Evolutionary conservation across 1,140 invertebrate species (phyloP).

Genomic region (Hyles euphorbiae): DNA sequence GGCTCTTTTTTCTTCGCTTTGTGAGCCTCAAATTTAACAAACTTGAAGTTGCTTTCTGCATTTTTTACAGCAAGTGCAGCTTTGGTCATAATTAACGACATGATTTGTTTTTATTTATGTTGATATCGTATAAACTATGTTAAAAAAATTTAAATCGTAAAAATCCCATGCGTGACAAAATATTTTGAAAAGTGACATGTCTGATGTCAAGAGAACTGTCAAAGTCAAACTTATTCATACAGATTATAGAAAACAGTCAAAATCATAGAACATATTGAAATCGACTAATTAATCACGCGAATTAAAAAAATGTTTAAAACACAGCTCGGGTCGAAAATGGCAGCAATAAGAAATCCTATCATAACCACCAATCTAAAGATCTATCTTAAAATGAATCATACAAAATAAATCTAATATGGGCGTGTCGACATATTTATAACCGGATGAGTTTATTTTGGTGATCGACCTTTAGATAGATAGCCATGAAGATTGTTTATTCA

Average conservation of each 20-base stretch:
- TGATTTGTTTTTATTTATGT: constrained; percentile 17
- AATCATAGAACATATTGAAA: too few species aligned
- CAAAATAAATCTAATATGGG: too few species aligned
- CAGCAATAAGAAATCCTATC: too few species aligned
- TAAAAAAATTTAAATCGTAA: background rate
- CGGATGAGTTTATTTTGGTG: too few species aligned
- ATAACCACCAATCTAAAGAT: too few species aligned
- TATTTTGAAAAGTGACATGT: background rate
- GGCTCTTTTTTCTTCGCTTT: constrained; percentile 70
- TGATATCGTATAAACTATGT: background rate
- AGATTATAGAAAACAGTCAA: background rate
- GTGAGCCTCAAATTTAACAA: constrained; percentile 68
- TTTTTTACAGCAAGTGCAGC: constrained; percentile 72
- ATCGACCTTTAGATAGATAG: too few species aligned
- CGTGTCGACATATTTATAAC: too few species aligned
- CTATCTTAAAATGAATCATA: too few species aligned
- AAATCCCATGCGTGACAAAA: constrained; percentile 2
- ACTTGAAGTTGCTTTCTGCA: constrained; percentile 60
- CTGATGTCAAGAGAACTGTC: background rate
- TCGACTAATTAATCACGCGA: too few species aligned
- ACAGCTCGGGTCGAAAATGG: too few species aligned
- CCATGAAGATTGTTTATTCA: too few species aligned
- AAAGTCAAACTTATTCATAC: background rate
- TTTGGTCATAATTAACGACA: constrained; percentile 71
- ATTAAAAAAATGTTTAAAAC: too few species aligned